phyloP scores from a whole-genome alignment of 2,797 vertebrate species.

The Leuciscus waleckii region DNA sequence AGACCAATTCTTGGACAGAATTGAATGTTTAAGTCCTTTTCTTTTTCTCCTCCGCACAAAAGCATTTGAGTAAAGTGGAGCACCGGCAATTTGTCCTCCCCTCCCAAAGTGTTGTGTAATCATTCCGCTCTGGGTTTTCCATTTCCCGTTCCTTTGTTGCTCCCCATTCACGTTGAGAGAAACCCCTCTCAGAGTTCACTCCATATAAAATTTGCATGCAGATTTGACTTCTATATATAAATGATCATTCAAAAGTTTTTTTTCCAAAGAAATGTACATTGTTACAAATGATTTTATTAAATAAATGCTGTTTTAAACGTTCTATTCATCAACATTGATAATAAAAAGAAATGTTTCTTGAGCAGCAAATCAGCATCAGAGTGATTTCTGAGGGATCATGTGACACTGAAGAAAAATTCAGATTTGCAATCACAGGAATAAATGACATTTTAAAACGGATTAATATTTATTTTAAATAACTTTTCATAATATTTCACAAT shows the following conservation, averaged over 20 bases:
- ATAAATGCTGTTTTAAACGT: neutral
- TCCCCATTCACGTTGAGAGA: neutral
- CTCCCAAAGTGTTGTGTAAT: conserved; percentile 23
- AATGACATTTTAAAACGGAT: neutral
- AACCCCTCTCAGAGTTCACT: conserved; percentile 2
- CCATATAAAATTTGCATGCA: neutral
- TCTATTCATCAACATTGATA: neutral
- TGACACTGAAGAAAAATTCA: neutral
- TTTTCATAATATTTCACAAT: neutral
- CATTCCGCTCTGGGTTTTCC: conserved; percentile 15
- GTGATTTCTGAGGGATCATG: neutral
- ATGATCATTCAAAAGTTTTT: neutral
- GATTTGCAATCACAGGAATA: neutral
- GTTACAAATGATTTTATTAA: neutral
- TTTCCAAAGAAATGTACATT: neutral
- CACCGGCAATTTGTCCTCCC: neutral
- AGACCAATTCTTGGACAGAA: neutral
- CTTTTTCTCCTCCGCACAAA: neutral
- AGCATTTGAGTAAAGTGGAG: neutral
- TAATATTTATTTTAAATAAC: neutral
- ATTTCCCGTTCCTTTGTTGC: conserved; percentile 7
- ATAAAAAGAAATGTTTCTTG: neutral
- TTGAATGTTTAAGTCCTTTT: neutral
- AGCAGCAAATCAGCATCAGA: neutral
- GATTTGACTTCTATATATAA: neutral